Evolutionary conservation across 2,797 vertebrate genomes (phyloP), one percentile per base, ranked within the genome.

Genomic region (Pangasius mekongensis): DNA sequence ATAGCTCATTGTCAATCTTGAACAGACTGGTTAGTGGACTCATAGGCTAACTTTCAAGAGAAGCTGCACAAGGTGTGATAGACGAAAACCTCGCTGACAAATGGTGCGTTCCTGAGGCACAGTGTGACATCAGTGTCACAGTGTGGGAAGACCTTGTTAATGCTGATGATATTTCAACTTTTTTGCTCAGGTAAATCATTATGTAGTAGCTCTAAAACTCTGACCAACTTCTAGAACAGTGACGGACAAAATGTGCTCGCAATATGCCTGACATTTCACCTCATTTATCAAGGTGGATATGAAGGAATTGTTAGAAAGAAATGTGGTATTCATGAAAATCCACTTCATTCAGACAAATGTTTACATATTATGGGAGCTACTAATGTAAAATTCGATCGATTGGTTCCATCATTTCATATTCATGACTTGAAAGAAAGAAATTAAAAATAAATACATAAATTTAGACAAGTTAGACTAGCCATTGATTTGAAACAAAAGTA

Each of bases 101-200:
- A 47, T 47, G 11, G 33, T 24, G n/a, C 3, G 20, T 87, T 54
- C 86, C 80, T 52, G 60, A 67, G 33, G 87, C 43, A 67, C 56
- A 76, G 27, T 54, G 39, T 33, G 30, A 43, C 56, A 64, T 24
- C 66, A 84, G 33, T 71, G 43, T 87, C 52, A 39, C 56, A 84
- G n/a, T 24, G 77, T 73, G 33, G 27, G 27, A 83, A 52, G 54
- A 62, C 18, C 67, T 83, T 73, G 66, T 83, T 82, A 82, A 83
- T 49, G 14, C 16, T n/a, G 4, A 30, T 81, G 10, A 58, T 58
- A 52, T 81, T 81, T 36, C 18, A 54, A 27, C 22, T 18, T 73
- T 66, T 67, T 16, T 36, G 62, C 2, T 62, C 85, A 67, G 30
- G 47, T 67, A 66, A 54, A 67, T 83, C 3, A 2, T 64, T n/a